A percentile compares a stretch with the other conserved stretches of the same genome.
These are phyloP conservation scores for Meandrina meandrites DNA, from an alignment of 92 coral and sea anemone genomes.

Conservation along the genomic window DNA sequence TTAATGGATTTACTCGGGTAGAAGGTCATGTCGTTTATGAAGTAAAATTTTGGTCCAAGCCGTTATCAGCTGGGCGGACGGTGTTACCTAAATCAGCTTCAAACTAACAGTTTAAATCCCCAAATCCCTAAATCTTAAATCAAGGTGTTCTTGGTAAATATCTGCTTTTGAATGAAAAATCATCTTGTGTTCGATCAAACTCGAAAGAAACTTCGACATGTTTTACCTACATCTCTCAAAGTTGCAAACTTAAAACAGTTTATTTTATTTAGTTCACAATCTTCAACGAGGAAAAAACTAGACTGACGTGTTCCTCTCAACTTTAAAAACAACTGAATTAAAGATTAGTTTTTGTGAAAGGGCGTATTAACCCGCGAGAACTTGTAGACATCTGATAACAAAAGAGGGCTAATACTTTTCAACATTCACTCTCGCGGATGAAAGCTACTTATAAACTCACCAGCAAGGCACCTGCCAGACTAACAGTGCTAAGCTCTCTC, in stretches of 20 bases:
- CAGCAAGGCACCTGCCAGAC: background rate
- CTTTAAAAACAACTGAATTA: background rate
- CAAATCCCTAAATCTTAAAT: background rate
- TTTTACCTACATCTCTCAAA: background rate
- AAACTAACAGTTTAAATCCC: no score
- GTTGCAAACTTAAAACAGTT: no score
- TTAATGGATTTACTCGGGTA: background rate
- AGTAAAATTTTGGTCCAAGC: background rate
- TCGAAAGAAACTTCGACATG: background rate
- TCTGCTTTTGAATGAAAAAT: background rate
- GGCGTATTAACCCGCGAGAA: background rate
- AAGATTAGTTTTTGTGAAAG: background rate
- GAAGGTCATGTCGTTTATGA: background rate
- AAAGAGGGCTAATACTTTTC: background rate
- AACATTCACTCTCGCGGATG: background rate
- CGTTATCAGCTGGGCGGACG: background rate
- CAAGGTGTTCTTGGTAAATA: background rate
- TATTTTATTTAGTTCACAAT: no score
- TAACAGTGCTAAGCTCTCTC: background rate
- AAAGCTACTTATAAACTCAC: background rate
- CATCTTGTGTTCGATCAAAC: background rate
- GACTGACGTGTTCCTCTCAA: background rate
- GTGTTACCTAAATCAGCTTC: background rate
- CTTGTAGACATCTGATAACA: background rate
- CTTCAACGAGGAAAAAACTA: background rate